Conservation (phyloP, 2,888 invertebrate species). For the Aphodius sticticus region DNA sequence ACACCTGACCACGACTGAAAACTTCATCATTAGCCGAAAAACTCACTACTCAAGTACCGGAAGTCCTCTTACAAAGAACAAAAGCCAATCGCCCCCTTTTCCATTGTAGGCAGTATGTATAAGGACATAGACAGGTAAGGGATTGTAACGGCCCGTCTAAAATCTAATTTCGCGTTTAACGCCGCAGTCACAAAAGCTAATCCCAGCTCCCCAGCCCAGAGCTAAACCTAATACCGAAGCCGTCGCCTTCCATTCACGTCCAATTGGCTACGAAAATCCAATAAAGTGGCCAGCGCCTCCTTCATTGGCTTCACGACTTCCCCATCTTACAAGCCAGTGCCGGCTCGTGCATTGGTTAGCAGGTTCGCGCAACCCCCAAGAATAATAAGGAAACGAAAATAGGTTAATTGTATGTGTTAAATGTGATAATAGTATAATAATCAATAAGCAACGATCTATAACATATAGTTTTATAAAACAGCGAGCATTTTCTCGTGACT, state of each 20-base stretch:
- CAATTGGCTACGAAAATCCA: conserved; percentile 25
- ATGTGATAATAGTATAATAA: too few relatives aligned
- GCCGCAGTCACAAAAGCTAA: background rate
- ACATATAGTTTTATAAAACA: too few relatives aligned
- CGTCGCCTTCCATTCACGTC: conserved; percentile 10
- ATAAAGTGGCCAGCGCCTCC: conserved; percentile 13
- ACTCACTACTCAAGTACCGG: too few relatives aligned
- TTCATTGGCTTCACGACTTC: too few relatives aligned
- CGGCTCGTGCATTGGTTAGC: background rate
- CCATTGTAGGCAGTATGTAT: background rate
- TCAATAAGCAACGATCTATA: too few relatives aligned
- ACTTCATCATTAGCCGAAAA: too few relatives aligned
- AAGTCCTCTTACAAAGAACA: too few relatives aligned
- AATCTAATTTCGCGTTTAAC: conserved; percentile 4
- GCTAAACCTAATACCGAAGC: conserved; percentile 13
- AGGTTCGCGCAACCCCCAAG: too few relatives aligned
- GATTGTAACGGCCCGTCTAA: background rate
- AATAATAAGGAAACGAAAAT: too few relatives aligned
- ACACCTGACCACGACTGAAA: too few relatives aligned
- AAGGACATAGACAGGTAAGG: background rate
- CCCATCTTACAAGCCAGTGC: background rate
- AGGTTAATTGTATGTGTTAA: background rate
- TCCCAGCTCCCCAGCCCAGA: background rate
- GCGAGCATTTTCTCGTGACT: too few relatives aligned
- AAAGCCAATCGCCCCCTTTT: background rate